phyloP scores from a whole-genome alignment of 1,140 invertebrate species.

The Heliconius himera region DNA sequence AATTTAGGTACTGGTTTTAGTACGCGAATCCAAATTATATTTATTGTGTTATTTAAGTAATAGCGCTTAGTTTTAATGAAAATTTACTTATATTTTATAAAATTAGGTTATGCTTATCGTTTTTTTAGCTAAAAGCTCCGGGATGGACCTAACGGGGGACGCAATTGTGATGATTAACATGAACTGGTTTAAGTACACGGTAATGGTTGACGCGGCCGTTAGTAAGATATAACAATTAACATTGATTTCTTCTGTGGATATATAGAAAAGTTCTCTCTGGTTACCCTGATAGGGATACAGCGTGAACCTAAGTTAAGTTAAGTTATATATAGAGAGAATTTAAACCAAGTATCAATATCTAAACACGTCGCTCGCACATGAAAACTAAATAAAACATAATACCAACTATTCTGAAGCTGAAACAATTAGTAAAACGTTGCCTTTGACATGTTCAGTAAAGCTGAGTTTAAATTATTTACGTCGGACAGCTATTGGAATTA shows the following conservation, averaged over 20 bases:
- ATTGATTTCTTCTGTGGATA: not conserved
- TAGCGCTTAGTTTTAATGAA: no score
- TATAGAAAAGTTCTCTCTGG: not conserved
- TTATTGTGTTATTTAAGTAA: not conserved
- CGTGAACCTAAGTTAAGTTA: no score
- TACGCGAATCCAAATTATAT: not conserved
- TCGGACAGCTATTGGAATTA: slow-evolving; percentile 40
- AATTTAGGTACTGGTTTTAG: no score
- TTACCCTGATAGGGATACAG: no score
- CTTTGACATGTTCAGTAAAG: slow-evolving; percentile 24
- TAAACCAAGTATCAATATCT: not conserved
- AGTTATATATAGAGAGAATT: no score
- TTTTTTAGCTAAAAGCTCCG: slow-evolving; percentile 28
- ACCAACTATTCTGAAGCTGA: not conserved
- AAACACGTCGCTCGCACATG: not conserved
- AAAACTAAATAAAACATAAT: slow-evolving; percentile 1
- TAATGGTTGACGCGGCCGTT: slow-evolving; percentile 5
- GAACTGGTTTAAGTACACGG: slow-evolving; percentile 59
- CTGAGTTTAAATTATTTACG: slow-evolving; percentile 29
- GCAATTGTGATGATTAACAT: slow-evolving; percentile 76
- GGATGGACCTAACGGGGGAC: slow-evolving; percentile 66
- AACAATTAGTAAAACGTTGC: slow-evolving; percentile 8
- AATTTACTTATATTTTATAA: not conserved
- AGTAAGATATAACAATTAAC: slow-evolving; percentile 8
- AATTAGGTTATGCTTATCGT: not conserved